Percentiles rank a stretch among this genome's conserved stretches.
phyloP scores from a whole-genome alignment of 1,140 invertebrate species.

The Drosophila bocqueti region DNA sequence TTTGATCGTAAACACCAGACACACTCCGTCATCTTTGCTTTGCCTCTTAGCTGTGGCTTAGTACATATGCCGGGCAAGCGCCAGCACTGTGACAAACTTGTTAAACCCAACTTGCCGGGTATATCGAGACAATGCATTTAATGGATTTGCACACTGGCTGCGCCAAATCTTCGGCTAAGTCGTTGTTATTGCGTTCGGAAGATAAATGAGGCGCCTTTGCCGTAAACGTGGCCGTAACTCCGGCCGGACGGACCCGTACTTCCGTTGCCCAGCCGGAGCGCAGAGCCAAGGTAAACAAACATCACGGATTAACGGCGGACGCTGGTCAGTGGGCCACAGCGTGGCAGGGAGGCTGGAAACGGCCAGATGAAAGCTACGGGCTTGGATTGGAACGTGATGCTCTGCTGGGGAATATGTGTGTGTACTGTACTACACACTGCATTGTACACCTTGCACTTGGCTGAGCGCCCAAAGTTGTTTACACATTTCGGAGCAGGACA shows the following conservation, averaged over 20 bases:
- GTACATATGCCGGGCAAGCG: constrained; percentile 19
- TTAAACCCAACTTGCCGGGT: constrained; percentile 50
- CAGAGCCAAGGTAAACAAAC: constrained; percentile 79
- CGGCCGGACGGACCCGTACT: constrained; percentile 4
- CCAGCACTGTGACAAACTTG: constrained; percentile 60
- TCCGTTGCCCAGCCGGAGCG: constrained; percentile 40
- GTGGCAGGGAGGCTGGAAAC: constrained; percentile 17
- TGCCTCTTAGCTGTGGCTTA: constrained; percentile 28
- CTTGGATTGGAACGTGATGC: constrained; percentile 49
- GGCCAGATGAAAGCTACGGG: constrained; percentile 17
- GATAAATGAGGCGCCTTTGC: constrained; percentile 71
- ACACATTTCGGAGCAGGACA: constrained; percentile 75
- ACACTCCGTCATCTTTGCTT: constrained; percentile 30
- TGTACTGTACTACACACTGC: constrained; percentile 29
- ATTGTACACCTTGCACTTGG: constrained; percentile 76
- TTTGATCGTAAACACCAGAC: neutral
- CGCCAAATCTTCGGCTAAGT: constrained; percentile 75
- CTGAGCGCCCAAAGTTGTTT: constrained; percentile 80
- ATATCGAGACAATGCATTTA: constrained; percentile 59
- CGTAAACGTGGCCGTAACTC: constrained; percentile 13
- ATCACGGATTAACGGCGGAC: constrained; percentile 81
- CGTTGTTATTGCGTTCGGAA: constrained; percentile 81
- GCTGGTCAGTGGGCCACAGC: constrained; percentile 64
- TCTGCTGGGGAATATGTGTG: constrained; percentile 13
- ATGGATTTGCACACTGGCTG: constrained; percentile 74